Evolutionary conservation across 2,113 vertebrate genomes (phyloP).

Genomic region (Phycodurus eques): DNA sequence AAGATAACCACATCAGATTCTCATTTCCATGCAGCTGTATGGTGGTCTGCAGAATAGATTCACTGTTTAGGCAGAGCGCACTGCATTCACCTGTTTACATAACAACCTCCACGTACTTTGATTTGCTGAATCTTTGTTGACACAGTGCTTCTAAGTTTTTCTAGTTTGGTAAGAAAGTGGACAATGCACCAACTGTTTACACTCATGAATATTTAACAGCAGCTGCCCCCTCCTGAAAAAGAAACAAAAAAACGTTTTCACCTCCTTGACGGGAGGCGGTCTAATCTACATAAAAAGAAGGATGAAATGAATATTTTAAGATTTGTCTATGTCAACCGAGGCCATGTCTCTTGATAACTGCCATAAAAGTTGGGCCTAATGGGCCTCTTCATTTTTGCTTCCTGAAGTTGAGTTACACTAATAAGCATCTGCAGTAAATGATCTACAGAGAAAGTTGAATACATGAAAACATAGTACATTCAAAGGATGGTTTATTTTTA

Average conservation of each 20-base stretch:
- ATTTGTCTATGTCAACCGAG: neutral
- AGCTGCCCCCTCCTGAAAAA: slow-evolving; percentile 51
- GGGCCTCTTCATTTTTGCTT: slow-evolving; percentile 3
- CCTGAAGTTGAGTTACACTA: slow-evolving; percentile 12
- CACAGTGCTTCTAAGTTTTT: slow-evolving; percentile 50
- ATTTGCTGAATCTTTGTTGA: slow-evolving; percentile 37
- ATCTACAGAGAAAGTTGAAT: slow-evolving; percentile 12
- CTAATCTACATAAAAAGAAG: slow-evolving; percentile 32
- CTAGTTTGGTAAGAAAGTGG: slow-evolving; percentile 58
- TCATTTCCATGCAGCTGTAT: slow-evolving; percentile 29
- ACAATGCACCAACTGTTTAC: slow-evolving; percentile 63
- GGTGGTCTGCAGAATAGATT: slow-evolving; percentile 21
- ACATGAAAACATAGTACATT: neutral
- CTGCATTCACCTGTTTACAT: neutral
- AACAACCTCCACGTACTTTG: slow-evolving; percentile 25
- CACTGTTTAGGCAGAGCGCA: slow-evolving; percentile 11
- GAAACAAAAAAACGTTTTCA: slow-evolving; percentile 27
- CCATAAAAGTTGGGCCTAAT: slow-evolving; percentile 21
- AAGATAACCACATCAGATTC: slow-evolving; percentile 33
- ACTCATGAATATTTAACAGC: slow-evolving; percentile 71
- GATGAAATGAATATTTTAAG: slow-evolving; percentile 5
- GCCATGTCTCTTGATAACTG: slow-evolving; percentile 14
- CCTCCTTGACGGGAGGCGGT: slow-evolving; percentile 19
- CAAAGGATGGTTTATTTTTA: neutral
- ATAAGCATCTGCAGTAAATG: slow-evolving; percentile 17